These are phyloP conservation scores for Aplocera efformata DNA, from an alignment of 2,888 invertebrate species.

Conservation along the genomic window DNA sequence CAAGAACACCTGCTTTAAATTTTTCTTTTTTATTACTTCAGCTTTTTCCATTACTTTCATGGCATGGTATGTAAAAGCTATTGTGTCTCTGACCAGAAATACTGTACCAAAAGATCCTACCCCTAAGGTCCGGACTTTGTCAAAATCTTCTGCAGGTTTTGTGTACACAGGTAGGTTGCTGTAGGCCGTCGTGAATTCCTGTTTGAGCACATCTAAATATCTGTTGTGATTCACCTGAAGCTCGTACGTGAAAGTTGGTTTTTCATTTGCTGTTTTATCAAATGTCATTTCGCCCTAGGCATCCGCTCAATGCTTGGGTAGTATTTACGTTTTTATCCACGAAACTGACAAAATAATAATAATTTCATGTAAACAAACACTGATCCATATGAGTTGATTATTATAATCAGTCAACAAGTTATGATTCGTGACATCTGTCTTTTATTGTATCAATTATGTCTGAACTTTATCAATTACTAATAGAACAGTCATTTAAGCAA, in stretches of 20 bases:
- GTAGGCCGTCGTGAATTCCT: slow-evolving; percentile 45
- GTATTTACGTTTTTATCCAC: not conserved
- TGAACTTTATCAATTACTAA: too few species aligned
- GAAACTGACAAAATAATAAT: not conserved
- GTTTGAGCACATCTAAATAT: slow-evolving; percentile 52
- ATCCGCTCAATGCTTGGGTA: too few species aligned
- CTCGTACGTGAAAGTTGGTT: slow-evolving; percentile 37
- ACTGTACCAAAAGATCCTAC: slow-evolving; percentile 93
- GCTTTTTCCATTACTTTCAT: slow-evolving; percentile 93
- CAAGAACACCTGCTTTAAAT: slow-evolving; percentile 88
- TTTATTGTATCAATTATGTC: slow-evolving; percentile 17
- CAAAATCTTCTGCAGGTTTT: slow-evolving; percentile 81
- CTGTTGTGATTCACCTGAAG: slow-evolving; percentile 45
- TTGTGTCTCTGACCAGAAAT: slow-evolving; percentile 83
- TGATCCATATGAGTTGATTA: too few species aligned
- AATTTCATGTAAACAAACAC: not conserved
- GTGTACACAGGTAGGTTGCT: slow-evolving; percentile 27
- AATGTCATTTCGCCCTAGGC: slow-evolving; percentile 30
- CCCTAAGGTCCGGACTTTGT: slow-evolving; percentile 87
- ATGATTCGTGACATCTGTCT: too few species aligned
- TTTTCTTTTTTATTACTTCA: slow-evolving; percentile 89
- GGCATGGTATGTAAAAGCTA: slow-evolving; percentile 83
- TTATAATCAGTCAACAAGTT: too few species aligned
- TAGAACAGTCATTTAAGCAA: too few species aligned
- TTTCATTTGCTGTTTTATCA: slow-evolving; percentile 33